Conservation (phyloP, 2,888 invertebrate species). For the Vannuccia rotundouncinata region DNA sequence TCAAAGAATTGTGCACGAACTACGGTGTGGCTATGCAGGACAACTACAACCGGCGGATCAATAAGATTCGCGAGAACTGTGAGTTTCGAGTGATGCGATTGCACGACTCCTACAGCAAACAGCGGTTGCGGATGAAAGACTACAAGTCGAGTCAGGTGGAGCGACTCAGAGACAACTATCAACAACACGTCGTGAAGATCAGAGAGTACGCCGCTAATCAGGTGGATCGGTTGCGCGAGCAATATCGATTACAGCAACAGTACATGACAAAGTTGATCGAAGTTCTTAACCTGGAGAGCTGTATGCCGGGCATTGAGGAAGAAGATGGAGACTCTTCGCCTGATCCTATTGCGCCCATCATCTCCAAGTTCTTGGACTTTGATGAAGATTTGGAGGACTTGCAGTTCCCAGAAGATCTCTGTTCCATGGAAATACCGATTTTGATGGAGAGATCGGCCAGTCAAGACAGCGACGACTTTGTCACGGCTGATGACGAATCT, state of each 20-base stretch:
- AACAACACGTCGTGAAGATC: slow-evolving; percentile 85
- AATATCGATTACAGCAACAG: slow-evolving; percentile 90
- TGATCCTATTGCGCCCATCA: neutral
- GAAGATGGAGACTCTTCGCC: neutral
- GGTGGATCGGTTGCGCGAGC: slow-evolving; percentile 76
- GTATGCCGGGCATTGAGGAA: slow-evolving; percentile 57
- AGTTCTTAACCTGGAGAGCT: slow-evolving; percentile 86
- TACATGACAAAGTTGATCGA: slow-evolving; percentile 85
- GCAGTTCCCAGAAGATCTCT: neutral
- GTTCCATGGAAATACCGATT: neutral
- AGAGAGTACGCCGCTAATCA: slow-evolving; percentile 89
- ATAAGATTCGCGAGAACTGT: slow-evolving; percentile 80
- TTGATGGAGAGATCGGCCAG: neutral
- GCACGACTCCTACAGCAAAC: slow-evolving; percentile 78
- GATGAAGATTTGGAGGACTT: neutral
- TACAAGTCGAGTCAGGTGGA: slow-evolving; percentile 77
- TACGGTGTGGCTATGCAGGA: slow-evolving; percentile 70
- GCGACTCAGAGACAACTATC: slow-evolving; percentile 88
- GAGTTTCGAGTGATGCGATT: slow-evolving; percentile 88
- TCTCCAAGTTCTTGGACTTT: neutral
- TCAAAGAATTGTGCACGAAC: slow-evolving; percentile 48
- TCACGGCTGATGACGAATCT: neutral
- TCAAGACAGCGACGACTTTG: slow-evolving; percentile 7
- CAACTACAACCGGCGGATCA: slow-evolving; percentile 84
- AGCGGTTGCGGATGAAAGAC: slow-evolving; percentile 79